Conservation (phyloP, 2,797 vertebrate genomes). For the Enteromius afrohamiltoni region DNA sequence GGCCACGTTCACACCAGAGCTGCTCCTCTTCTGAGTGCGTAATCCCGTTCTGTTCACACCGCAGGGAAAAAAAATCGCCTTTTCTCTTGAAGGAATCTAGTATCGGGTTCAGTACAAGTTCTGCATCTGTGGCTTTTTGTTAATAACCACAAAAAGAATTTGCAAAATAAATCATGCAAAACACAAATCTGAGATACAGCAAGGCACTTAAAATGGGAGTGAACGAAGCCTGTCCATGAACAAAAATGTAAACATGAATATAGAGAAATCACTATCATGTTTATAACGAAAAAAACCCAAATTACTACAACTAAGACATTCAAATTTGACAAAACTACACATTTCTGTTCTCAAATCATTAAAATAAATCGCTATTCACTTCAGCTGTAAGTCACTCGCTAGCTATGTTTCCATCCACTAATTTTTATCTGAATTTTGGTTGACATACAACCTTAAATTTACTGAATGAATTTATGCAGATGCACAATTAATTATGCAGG, state of each 20-base stretch:
- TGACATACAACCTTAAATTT: background rate
- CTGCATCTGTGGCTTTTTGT: background rate
- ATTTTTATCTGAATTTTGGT: background rate
- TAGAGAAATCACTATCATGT: background rate
- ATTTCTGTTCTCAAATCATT: background rate
- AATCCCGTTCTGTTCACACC: slow-evolving; percentile 7
- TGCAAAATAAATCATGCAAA: too few relatives aligned
- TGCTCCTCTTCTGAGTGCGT: background rate
- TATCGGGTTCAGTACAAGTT: background rate
- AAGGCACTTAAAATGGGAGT: background rate
- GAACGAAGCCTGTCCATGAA: background rate
- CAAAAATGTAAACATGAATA: background rate
- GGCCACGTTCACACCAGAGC: slow-evolving; percentile 26
- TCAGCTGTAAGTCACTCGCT: background rate
- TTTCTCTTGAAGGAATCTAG: background rate
- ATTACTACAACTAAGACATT: background rate
- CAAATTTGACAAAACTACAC: background rate
- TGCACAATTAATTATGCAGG: background rate
- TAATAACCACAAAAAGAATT: background rate
- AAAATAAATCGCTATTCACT: background rate
- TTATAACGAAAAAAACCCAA: background rate
- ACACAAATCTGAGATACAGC: background rate
- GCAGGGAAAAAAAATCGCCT: background rate
- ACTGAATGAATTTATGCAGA: background rate
- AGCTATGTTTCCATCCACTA: background rate